Conservation (phyloP, 2,797 vertebrate genomes). For the Crenuchus spilurus region DNA sequence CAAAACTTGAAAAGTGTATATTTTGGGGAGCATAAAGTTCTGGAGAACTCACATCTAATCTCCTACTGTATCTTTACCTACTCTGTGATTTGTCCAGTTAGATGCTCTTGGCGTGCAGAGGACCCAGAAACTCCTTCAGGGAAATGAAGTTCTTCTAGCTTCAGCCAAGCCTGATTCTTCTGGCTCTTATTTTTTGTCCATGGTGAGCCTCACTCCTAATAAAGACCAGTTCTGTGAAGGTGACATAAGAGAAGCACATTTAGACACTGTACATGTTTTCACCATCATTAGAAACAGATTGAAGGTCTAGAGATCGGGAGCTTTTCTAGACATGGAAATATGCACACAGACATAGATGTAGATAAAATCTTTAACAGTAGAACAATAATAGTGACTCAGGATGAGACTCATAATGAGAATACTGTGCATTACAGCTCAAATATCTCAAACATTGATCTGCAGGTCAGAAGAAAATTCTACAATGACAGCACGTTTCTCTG, state of each 20-base stretch:
- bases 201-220: background rate
- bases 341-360: too few relatives aligned
- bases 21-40: background rate
- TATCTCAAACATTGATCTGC: too few relatives aligned
- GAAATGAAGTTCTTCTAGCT: slow-evolving; percentile 5
- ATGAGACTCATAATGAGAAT: too few relatives aligned
- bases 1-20: background rate
- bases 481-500: too few relatives aligned
- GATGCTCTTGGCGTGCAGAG: background rate
- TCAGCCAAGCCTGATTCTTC: background rate
- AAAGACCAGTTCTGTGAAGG: background rate
- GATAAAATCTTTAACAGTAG: too few relatives aligned
- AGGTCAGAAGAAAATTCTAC: too few relatives aligned
- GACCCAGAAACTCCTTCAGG: background rate
- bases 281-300: too few relatives aligned
- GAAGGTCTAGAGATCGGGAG: too few relatives aligned
- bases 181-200: slow-evolving; percentile 1
- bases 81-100: background rate
- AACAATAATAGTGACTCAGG: too few relatives aligned
- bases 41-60: background rate
- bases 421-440: too few relatives aligned
- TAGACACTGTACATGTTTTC: background rate
- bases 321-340: too few relatives aligned
- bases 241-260: background rate
- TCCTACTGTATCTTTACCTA: background rate